These are phyloP conservation scores for Centropus bengalensis DNA, from an alignment of 2,113 vertebrate species.

Conservation along the genomic window DNA sequence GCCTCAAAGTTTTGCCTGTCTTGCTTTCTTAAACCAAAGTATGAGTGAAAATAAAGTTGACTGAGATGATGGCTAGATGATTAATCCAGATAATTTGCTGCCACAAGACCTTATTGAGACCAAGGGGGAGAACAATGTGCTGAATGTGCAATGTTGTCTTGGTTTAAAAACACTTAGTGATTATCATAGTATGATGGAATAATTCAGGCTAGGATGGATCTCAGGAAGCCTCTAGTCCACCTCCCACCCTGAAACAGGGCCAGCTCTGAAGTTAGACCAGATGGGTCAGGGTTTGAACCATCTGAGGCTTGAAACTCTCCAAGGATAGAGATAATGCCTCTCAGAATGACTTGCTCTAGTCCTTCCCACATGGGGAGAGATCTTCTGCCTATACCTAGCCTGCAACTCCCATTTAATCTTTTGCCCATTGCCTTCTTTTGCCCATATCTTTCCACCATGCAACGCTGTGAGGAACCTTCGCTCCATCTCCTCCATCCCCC, in stretches of 20 bases:
- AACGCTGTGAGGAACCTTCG: background rate
- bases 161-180: background rate
- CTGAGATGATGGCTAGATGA: background rate
- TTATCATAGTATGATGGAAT: background rate
- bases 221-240: background rate
- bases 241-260: background rate
- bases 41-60: background rate
- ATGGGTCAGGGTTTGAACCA: background rate
- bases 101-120: background rate
- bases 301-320: background rate
- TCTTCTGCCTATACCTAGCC: background rate
- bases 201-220: background rate
- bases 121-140: background rate
- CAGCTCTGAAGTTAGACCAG: background rate
- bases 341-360: background rate
- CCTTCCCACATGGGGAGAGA: no score
- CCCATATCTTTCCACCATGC: background rate
- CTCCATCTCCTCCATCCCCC: background rate
- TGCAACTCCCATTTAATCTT: background rate
- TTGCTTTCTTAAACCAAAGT: background rate
- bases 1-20: background rate
- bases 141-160: background rate
- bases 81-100: background rate
- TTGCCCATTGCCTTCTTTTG: rapidly evolving
- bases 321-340: background rate